Evolutionary conservation across 2,888 invertebrate genomes (phyloP).

Genomic region (Oxyteleia sp.): DNA sequence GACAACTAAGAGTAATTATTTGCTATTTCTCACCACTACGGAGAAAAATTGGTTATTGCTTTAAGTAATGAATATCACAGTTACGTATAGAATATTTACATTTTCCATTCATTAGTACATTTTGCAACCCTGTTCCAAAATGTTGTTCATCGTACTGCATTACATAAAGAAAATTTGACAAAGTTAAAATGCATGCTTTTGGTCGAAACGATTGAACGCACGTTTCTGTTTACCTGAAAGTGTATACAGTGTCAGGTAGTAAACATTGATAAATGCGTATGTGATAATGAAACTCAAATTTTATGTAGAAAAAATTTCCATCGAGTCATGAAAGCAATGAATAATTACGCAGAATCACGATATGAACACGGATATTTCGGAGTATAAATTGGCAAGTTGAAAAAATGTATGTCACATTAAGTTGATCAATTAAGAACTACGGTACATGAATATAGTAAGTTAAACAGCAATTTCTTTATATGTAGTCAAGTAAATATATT

Average conservation of each 20-base stretch:
- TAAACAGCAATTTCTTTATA: no score
- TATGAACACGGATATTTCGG: conserved; percentile 56
- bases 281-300: conserved; percentile 58
- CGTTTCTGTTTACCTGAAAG: conserved; percentile 35
- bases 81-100: neutral
- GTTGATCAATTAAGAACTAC: conserved; percentile 24
- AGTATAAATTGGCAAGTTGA: conserved; percentile 56
- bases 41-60: neutral
- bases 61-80: neutral
- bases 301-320: conserved; percentile 54
- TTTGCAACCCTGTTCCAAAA: neutral
- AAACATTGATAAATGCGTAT: conserved; percentile 51
- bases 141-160: neutral
- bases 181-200: conserved; percentile 13
- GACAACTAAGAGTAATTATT: neutral
- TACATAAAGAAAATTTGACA: neutral
- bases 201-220: conserved; percentile 19
- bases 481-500: no score
- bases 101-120: neutral
- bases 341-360: conserved; percentile 60
- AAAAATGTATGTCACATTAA: conserved; percentile 42
- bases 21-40: neutral
- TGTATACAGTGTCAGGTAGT: conserved; percentile 38
- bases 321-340: conserved; percentile 64
- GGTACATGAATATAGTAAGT: conserved; percentile 34